Evolutionary conservation across 2,113 vertebrate species (phyloP).

Genomic region (Oncorhynchus gorbuscha): DNA sequence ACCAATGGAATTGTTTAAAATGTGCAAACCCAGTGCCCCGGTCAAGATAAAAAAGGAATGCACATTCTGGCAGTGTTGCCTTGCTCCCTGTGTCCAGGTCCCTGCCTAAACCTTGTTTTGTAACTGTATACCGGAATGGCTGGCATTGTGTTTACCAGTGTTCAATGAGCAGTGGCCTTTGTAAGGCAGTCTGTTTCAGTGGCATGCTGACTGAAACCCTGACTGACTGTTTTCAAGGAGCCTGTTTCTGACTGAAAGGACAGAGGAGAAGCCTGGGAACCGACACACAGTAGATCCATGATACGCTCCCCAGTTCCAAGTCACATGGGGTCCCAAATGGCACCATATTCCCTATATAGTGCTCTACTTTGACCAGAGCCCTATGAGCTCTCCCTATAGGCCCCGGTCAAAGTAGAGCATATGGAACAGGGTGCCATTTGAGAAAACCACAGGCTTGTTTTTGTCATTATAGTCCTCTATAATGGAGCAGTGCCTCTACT

Average conservation of each 20-base stretch:
- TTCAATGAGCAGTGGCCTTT: constrained; percentile 22
- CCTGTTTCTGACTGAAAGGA: constrained; percentile 39
- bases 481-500: constrained; percentile 41
- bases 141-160: constrained; percentile 26
- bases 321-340: no score
- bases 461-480: constrained; percentile 43
- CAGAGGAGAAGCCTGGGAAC: constrained; percentile 68
- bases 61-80: not conserved
- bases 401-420: no score
- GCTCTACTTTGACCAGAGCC: no score
- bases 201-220: not conserved
- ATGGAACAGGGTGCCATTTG: not conserved
- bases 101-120: constrained; percentile 48
- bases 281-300: constrained; percentile 52
- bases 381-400: no score
- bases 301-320: constrained; percentile 44
- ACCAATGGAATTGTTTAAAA: no score
- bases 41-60: no score
- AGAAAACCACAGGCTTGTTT: constrained; percentile 44
- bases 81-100: constrained; percentile 16
- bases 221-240: constrained; percentile 23
- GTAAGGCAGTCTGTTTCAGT: not conserved
- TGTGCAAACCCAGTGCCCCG: no score
- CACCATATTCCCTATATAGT: no score
- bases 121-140: constrained; percentile 35